Evolutionary conservation across 1,140 invertebrate species (phyloP).

Genomic region (Tetramorium alpestre): DNA sequence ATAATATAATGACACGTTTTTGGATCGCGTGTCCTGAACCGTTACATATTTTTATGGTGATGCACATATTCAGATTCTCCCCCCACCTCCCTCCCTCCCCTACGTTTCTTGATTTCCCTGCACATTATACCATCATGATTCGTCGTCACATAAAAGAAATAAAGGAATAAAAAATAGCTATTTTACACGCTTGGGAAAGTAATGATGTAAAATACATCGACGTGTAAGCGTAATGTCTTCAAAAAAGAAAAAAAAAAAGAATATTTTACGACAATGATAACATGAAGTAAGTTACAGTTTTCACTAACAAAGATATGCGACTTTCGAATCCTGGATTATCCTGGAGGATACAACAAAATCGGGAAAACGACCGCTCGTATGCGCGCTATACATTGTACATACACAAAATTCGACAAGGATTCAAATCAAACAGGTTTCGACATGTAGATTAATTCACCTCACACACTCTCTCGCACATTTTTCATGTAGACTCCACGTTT

Average conservation of each 20-base stretch:
- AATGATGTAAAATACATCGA: slow-evolving; percentile 32
- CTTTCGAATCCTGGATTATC: not conserved
- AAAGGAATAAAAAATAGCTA: slow-evolving; percentile 56
- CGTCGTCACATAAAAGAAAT: slow-evolving; percentile 16
- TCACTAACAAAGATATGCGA: not conserved
- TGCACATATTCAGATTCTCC: slow-evolving; percentile 54
- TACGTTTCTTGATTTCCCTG: slow-evolving; percentile 34
- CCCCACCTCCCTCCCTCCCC: not conserved
- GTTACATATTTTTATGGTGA: slow-evolving; percentile 65
- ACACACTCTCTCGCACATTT: slow-evolving; percentile 27
- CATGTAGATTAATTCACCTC: not conserved
- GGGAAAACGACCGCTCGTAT: slow-evolving; percentile 47
- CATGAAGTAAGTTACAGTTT: slow-evolving; percentile 20
- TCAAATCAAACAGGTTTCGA: slow-evolving; percentile 1
- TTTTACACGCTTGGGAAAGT: slow-evolving; percentile 36
- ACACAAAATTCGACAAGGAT: slow-evolving; percentile 45
- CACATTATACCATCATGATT: slow-evolving; percentile 55
- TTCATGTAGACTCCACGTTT: slow-evolving; percentile 54
- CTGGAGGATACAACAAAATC: slow-evolving; percentile 58
- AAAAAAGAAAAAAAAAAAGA: not conserved
- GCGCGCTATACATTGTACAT: slow-evolving; percentile 62
- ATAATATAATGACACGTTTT: slow-evolving; percentile 79
- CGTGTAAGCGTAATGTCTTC: not conserved
- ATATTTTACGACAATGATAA: not conserved
- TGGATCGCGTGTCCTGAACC: slow-evolving; percentile 64